phyloP scores from a whole-genome alignment of 2,888 invertebrate genomes.

The Gonocerus acuteangulatus region DNA sequence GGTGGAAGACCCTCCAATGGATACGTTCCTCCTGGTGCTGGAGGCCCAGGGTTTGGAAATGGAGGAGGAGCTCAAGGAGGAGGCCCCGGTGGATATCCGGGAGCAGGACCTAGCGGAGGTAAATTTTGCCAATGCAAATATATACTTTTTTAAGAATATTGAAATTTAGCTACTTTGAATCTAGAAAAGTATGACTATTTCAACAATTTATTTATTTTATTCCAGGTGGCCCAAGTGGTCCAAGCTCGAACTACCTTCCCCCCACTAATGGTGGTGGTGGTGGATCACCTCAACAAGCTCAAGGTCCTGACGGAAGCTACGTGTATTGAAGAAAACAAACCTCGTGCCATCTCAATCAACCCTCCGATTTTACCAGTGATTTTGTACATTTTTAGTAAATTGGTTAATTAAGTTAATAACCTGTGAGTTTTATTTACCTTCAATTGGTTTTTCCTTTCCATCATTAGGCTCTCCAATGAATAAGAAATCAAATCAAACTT shows the following conservation, averaged over 20 bases:
- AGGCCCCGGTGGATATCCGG: slow-evolving; percentile 1
- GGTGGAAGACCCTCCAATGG: neutral
- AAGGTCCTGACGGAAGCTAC: slow-evolving; percentile 22
- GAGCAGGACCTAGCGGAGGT: neutral
- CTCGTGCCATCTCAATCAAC: slow-evolving; percentile 18
- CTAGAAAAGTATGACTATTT: too few relatives aligned
- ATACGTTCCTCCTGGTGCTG: slow-evolving; percentile 1
- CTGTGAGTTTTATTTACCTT: too few relatives aligned
- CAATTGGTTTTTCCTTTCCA: too few relatives aligned
- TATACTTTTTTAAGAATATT: neutral
- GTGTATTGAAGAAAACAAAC: slow-evolving; percentile 11
- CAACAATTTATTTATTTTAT: too few relatives aligned
- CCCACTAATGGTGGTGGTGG: slow-evolving; percentile 1
- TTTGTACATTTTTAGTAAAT: slow-evolving; percentile 22
- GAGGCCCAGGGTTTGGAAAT: slow-evolving; percentile 6
- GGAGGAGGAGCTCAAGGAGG: slow-evolving; percentile 1
- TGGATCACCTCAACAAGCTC: slow-evolving; percentile 9
- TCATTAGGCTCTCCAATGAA: too few relatives aligned
- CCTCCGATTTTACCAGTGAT: slow-evolving; percentile 8
- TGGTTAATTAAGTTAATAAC: slow-evolving; percentile 19
- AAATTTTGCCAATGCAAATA: neutral
- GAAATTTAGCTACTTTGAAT: too few relatives aligned
- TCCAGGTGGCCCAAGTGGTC: slow-evolving; percentile 3
- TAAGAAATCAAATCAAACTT: too few relatives aligned
- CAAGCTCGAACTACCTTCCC: slow-evolving; percentile 8